Conservation (phyloP, 2,888 invertebrate species). For the Tiliacea aurago region DNA sequence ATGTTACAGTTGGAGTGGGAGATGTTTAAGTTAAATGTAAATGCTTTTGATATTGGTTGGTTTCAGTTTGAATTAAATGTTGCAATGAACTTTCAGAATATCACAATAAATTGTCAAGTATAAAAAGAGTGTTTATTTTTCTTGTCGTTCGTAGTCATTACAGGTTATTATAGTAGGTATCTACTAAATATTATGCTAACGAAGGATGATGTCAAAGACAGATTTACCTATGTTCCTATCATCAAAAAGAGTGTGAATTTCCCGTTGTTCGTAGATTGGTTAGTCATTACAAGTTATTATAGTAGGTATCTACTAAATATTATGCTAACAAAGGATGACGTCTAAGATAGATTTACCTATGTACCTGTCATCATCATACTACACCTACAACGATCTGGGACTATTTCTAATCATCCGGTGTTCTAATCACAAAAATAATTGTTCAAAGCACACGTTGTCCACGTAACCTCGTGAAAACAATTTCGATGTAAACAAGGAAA, state of each 20-base stretch:
- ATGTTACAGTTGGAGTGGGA: conserved; percentile 70
- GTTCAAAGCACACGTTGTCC: background rate
- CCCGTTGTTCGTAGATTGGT: no score
- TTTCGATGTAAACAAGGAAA: conserved; percentile 13
- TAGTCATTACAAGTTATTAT: background rate
- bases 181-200: background rate
- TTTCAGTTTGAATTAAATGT: conserved; percentile 2
- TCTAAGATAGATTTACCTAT: background rate
- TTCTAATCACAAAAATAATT: background rate
- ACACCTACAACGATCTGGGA: no score
- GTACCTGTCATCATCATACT: no score
- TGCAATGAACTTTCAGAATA: background rate
- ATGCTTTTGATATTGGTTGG: conserved; percentile 25
- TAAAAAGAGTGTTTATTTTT: no score
- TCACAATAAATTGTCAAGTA: background rate
- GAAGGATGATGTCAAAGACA: background rate
- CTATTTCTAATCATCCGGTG: background rate
- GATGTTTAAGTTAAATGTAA: conserved; percentile 35
- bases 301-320: no score
- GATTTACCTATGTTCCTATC: no score
- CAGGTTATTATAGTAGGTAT: background rate
- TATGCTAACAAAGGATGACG: background rate
- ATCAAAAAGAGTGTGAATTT: no score
- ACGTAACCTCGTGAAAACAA: conserved; percentile 8
- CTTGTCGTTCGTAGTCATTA: background rate